Base-by-base conservation (phyloP, 2,797 vertebrate genomes). In the Anabacerthia variegaticeps region DNA sequence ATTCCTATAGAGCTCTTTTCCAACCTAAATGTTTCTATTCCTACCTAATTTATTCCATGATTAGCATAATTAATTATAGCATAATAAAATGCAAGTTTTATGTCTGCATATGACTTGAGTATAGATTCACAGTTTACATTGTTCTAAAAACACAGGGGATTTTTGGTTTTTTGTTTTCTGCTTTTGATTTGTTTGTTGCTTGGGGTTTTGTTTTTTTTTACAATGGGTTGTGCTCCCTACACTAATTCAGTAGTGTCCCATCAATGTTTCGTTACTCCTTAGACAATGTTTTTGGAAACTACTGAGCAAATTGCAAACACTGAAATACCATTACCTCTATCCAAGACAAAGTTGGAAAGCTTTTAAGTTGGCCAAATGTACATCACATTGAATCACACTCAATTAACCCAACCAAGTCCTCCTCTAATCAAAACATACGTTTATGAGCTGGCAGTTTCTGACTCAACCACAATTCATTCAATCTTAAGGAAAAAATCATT, bases 401-500 rank as follows among this genome's bases (percentile, higher is more conserved):
- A 92, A 86, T 96, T 96, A 96, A 95, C 87, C 79, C 96, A 93
- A 96, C 92, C 89, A 93, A 92, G 79, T 46, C 79, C 85, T 89
- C 69, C 55, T 92, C 76, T 92, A 82, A 95, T 92, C 63, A 96
- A 97, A 97, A 96, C 89, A 85, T 82, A 92, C 2, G 2, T 80
- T 91, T 94, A 84, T 82, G 58, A 43, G 58, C 73, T 85, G 65
- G 85, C 93, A 89, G 92, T 80, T 97, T 96, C 94, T 93, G 68
- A 93, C 65, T 96, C 73, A 69, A 67, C 63, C 75, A 72, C 91
- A 94, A 81, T 85, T 95, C 95, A 96, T 97, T 95, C 93, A 92
- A 89, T 56, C 67, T 88, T 92, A 92, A 90, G 74, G 89, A 80
- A 95, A 97, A 97, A 97, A 96, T 16, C 78, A 97, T 97, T 97